A percentile compares a stretch with the other conserved stretches of the same genome.
Conservation (phyloP, 1,140 invertebrate species). For the Heliconius hermathena region DNA sequence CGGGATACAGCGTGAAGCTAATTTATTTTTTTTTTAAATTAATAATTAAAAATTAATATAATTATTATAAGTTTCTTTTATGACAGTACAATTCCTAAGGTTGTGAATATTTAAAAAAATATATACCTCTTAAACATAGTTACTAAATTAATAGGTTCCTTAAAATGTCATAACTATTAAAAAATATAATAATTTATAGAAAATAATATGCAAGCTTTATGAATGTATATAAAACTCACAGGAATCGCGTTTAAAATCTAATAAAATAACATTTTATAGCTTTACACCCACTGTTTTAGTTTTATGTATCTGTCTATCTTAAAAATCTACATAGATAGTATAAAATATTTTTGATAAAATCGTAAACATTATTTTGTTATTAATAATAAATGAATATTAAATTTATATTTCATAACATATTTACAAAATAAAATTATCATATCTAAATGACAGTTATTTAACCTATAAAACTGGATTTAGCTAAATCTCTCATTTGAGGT, state of each 20-base stretch:
- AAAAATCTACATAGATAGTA: too few relatives aligned
- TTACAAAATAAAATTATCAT: neutral
- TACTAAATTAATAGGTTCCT: too few relatives aligned
- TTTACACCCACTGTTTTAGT: slow-evolving; percentile 8
- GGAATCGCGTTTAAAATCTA: neutral
- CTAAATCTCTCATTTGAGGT: neutral
- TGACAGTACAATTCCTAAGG: too few relatives aligned
- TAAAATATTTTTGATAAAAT: neutral
- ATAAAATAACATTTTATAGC: slow-evolving; percentile 4
- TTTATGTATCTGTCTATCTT: neutral
- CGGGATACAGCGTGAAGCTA: too few relatives aligned
- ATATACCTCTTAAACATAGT: too few relatives aligned
- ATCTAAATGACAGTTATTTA: neutral
- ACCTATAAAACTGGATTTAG: neutral
- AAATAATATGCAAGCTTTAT: neutral
- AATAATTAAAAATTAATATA: too few relatives aligned
- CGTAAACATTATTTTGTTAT: neutral
- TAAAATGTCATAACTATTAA: neutral
- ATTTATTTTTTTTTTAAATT: too few relatives aligned
- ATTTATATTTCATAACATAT: neutral
- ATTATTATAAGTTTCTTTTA: too few relatives aligned
- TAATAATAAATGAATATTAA: neutral
- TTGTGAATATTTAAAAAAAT: too few relatives aligned
- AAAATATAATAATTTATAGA: neutral
- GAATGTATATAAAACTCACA: neutral